These are phyloP conservation scores for Apteryx mantelli DNA, from an alignment of 2,113 vertebrate species.

Conservation along the genomic window DNA sequence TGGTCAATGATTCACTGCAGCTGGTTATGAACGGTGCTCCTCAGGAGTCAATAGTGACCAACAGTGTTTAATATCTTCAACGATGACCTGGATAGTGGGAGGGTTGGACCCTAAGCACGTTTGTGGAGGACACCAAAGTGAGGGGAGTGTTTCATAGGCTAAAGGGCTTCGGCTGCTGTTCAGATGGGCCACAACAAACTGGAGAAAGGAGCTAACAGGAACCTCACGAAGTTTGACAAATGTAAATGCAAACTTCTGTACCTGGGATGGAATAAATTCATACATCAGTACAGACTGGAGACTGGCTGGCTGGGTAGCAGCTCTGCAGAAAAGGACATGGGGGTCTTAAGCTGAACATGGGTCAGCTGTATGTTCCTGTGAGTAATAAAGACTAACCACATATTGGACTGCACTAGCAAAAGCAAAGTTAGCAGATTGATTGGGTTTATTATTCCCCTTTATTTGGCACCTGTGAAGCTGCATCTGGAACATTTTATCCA, in stretches of 20 bases:
- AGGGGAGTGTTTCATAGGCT: rapidly evolving
- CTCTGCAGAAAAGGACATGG: background rate
- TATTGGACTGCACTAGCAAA: background rate
- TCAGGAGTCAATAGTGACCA: background rate
- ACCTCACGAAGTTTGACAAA: background rate
- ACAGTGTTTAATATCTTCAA: background rate
- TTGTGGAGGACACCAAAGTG: background rate
- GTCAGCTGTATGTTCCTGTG: background rate
- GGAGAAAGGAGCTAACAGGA: background rate
- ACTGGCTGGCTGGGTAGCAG: background rate
- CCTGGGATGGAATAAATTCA: background rate
- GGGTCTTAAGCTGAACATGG: background rate
- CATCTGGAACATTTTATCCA: background rate
- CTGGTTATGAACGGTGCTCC: background rate
- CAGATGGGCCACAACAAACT: background rate
- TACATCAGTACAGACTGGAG: rapidly evolving
- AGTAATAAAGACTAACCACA: background rate
- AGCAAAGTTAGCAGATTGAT: background rate
- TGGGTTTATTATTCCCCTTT: background rate
- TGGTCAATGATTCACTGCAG: background rate
- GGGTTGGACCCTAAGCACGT: background rate
- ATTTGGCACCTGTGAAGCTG: background rate
- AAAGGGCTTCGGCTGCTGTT: background rate
- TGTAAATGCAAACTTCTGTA: background rate
- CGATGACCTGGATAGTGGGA: background rate